Percentiles rank a stretch among this genome's conserved stretches.
phyloP scores from a whole-genome alignment of 1,140 invertebrate species.

The Popillia japonica region DNA sequence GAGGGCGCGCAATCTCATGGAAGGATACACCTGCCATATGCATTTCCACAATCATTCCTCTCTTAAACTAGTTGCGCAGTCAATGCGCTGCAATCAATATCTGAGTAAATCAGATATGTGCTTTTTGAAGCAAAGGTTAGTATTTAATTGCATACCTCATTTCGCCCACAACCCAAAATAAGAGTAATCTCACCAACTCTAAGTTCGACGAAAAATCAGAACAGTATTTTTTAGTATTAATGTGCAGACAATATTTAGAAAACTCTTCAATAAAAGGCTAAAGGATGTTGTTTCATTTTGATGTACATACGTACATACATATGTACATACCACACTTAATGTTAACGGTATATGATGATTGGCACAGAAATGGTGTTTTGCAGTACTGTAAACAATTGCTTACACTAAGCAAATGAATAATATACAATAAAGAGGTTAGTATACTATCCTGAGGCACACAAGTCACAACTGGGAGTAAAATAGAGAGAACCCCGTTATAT shows the following conservation, averaged over 20 bases:
- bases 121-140: not conserved
- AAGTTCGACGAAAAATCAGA: not conserved
- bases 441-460: slow-evolving; percentile 1
- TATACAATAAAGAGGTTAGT: not conserved
- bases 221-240: not conserved
- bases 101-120: not conserved
- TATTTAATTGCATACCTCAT: not conserved
- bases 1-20: too few relatives aligned
- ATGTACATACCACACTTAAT: too few relatives aligned
- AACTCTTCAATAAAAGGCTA: not conserved
- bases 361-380: not conserved
- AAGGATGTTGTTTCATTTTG: too few relatives aligned
- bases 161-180: not conserved
- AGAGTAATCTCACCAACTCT: not conserved
- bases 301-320: too few relatives aligned
- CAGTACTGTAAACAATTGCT: not conserved
- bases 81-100: too few relatives aligned
- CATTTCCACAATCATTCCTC: too few relatives aligned
- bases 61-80: too few relatives aligned
- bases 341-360: not conserved
- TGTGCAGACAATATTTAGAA: not conserved
- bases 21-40: too few relatives aligned
- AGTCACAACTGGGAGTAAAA: not conserved
- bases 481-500: not conserved
- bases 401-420: not conserved